Percentiles rank a stretch among this genome's conserved stretches.
phyloP scores from a whole-genome alignment of 2,113 vertebrate genomes.

The Himantopus leucocephalus region DNA sequence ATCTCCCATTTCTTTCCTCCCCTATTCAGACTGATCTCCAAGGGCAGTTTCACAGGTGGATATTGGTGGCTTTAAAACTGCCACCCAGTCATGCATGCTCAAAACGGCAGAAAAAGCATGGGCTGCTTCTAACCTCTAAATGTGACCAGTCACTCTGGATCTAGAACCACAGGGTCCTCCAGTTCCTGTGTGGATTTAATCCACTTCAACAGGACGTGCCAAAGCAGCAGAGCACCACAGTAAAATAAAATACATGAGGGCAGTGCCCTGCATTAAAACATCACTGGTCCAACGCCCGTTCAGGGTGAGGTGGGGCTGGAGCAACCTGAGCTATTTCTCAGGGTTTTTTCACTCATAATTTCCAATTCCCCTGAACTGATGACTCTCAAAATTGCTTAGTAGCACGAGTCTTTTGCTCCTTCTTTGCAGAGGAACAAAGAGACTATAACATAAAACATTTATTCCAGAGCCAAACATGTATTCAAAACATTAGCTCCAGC shows the following conservation, averaged over 20 bases:
- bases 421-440: background rate
- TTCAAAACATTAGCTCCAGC: constrained; percentile 55
- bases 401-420: background rate
- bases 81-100: background rate
- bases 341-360: background rate
- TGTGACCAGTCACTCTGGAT: background rate
- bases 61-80: background rate
- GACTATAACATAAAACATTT: constrained; percentile 22
- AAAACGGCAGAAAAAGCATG: background rate
- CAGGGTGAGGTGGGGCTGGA: background rate
- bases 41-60: background rate
- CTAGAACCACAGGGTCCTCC: background rate
- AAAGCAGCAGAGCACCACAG: background rate
- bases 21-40: background rate
- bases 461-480: constrained; percentile 37
- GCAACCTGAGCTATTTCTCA: background rate
- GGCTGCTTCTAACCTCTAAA: background rate
- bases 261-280: background rate
- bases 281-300: background rate
- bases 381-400: background rate
- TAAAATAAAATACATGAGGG: background rate
- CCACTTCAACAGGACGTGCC: background rate
- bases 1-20: background rate
- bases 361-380: background rate
- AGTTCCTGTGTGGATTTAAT: background rate